Evolutionary conservation across 2,797 vertebrate species (phyloP).

Genomic region (Hirundo rustica): DNA sequence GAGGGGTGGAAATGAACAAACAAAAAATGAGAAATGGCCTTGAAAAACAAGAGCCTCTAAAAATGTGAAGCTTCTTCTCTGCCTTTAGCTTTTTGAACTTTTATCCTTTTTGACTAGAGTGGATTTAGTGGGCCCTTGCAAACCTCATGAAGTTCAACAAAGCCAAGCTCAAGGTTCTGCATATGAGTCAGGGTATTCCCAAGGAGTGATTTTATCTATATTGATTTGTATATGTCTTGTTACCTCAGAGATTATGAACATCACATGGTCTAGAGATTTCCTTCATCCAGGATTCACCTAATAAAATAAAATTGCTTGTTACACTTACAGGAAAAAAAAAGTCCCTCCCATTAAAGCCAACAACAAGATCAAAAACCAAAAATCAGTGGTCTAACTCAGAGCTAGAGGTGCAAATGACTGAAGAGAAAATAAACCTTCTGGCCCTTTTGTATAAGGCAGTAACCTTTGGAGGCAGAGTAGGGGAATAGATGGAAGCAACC

Average conservation of each 20-base stretch:
- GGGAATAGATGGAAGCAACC: background rate
- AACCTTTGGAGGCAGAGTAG: background rate
- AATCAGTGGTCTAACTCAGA: background rate
- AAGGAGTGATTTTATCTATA: background rate
- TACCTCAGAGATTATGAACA: background rate
- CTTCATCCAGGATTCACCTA: background rate
- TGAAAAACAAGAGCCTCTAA: background rate
- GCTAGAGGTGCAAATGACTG: background rate
- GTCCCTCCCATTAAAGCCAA: background rate
- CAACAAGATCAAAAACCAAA: background rate
- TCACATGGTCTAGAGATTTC: background rate
- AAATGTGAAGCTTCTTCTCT: background rate
- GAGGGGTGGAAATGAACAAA: accelerated
- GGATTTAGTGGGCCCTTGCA: background rate
- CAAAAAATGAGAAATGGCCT: background rate
- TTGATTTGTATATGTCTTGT: background rate
- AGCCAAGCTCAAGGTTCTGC: background rate
- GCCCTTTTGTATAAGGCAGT: background rate
- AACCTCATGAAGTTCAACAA: background rate
- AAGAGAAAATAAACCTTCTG: background rate
- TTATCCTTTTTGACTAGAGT: background rate
- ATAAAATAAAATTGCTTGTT: background rate
- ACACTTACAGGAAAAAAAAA: background rate
- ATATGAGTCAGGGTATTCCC: background rate
- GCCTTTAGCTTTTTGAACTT: background rate